Base-by-base conservation (phyloP, 2,888 invertebrate species). In the Tachina fera region DNA sequence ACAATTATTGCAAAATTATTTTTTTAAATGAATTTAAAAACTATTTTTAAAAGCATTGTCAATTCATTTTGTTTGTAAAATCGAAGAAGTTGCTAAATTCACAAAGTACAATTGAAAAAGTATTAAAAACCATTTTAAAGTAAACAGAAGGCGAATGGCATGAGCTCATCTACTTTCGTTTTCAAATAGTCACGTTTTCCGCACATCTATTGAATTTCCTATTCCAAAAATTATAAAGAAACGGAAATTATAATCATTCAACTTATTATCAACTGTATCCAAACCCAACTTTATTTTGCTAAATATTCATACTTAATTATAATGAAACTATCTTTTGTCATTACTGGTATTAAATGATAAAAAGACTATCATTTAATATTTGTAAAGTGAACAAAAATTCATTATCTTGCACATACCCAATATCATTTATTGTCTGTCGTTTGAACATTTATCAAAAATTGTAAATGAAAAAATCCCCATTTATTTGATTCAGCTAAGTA, bases 391-490 rank as follows among this genome's bases (percentile, higher is more conserved):
- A 67, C 13, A 5, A 19, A 49, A 41, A 49, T 61, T 49, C 14
- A 74, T 49, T 60, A 1, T 39, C 31, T n/a, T 19, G 19, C 16
- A 43, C 31, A 78, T 43, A 58, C 16, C 65, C 19, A 31, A 31
- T 31, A 68, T 68, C 14, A 19, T 60, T 60, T 22, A 22, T n/a
- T n/a, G n/a, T n/a, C n/a, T 22, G 43, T 61, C 51, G 51, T 19
- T 31, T 31, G 6, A 31, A n/a, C 14, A 22, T 49, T 39, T 10
- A 41, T 11, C 19, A 65, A 61, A 61, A 61, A 53, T 16, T 45
- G 3, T 22, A 43, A 11, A 14, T 43, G 63, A 67, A 67, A 47
- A 31, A 41, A 43, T 49, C n/a, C 49, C 14, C 51, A 78, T 78
- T 51, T 61, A 19, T 47, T 60, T 49, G 3, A 11, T 19, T 22